Evolutionary conservation across 2,888 invertebrate genomes (phyloP).

Genomic region (Myathropa florea): DNA sequence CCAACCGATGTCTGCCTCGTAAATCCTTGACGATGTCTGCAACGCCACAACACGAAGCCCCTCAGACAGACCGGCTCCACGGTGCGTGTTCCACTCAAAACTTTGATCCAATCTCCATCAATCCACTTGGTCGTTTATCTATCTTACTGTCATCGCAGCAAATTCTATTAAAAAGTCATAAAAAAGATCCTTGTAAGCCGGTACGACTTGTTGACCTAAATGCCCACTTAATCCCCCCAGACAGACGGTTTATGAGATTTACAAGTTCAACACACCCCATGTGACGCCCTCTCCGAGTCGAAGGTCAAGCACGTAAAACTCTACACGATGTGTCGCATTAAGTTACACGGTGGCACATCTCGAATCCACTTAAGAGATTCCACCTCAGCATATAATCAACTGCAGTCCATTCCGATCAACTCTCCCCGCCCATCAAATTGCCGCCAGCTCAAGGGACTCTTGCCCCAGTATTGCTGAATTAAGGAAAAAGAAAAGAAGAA

Average conservation of each 20-base stretch:
- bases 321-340: not conserved
- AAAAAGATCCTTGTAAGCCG: not conserved
- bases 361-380: not conserved
- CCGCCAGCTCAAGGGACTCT: conserved; percentile 7
- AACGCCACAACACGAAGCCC: not conserved
- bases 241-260: not conserved
- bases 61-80: not conserved
- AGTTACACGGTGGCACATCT: not conserved
- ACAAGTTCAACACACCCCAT: not conserved
- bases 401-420: conserved; percentile 20
- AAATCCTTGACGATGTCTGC: not conserved
- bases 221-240: not conserved
- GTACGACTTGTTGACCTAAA: not conserved
- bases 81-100: not conserved
- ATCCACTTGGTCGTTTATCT: not conserved
- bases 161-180: not conserved
- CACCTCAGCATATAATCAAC: not conserved
- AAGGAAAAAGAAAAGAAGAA: conserved; percentile 15
- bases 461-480: conserved; percentile 11
- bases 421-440: conserved; percentile 13
- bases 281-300: not conserved
- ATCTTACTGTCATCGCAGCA: not conserved
- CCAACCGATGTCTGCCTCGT: not conserved
- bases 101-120: not conserved
- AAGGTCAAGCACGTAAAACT: not conserved